These are phyloP conservation scores for Hirudinaria manillensis DNA, from an alignment of 2,888 invertebrate genomes.

Conservation along the genomic window DNA sequence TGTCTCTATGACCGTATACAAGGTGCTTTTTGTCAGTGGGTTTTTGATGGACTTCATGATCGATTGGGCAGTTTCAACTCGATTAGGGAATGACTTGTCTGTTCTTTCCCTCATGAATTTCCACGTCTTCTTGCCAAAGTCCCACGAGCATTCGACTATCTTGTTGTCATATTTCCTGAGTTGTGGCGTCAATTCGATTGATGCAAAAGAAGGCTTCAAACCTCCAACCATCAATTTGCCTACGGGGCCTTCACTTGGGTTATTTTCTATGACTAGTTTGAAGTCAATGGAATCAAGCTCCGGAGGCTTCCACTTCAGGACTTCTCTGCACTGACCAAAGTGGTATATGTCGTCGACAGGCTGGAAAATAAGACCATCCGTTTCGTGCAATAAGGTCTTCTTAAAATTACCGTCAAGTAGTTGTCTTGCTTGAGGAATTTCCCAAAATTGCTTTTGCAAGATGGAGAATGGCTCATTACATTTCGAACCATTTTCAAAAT, in stretches of 20 bases:
- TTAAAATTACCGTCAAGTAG: conserved; percentile 63
- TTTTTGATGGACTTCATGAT: too few species aligned
- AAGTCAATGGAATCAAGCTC: too few species aligned
- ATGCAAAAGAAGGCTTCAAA: not conserved
- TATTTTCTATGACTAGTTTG: too few species aligned
- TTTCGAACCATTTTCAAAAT: conserved; percentile 66
- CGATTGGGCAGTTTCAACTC: too few species aligned
- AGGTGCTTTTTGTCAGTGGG: too few species aligned
- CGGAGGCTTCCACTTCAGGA: too few species aligned
- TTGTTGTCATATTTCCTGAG: conserved; percentile 69
- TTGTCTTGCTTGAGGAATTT: conserved; percentile 52
- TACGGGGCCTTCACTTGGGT: conserved; percentile 36
- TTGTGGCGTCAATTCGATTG: conserved; percentile 50
- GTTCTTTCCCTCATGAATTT: conserved; percentile 89
- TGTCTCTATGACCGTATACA: too few species aligned
- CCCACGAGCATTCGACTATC: too few species aligned
- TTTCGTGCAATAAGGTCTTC: conserved; percentile 79
- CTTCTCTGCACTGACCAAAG: too few species aligned
- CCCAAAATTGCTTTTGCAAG: conserved; percentile 84
- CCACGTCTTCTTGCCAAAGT: conserved; percentile 67
- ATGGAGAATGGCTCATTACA: conserved; percentile 81
- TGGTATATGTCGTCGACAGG: too few species aligned
- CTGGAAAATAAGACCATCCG: too few species aligned
- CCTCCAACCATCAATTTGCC: not conserved
- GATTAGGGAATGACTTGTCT: too few species aligned